These are phyloP conservation scores for Carpatolechia fugitivella DNA, from an alignment of 2,888 invertebrate genomes.

Conservation along the genomic window DNA sequence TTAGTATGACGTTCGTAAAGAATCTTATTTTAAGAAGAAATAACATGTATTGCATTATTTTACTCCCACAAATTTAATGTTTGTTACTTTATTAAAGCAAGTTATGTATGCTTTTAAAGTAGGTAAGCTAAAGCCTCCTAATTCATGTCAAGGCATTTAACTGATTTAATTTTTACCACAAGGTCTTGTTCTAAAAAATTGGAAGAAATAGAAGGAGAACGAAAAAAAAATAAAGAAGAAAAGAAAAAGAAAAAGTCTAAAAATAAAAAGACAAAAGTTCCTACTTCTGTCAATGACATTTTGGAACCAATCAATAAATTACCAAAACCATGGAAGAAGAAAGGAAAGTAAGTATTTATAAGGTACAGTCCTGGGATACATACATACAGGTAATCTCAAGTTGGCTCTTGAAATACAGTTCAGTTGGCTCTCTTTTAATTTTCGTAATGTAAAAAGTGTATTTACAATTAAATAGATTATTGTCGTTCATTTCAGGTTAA, in stretches of 20 bases:
- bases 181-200: conserved; percentile 85
- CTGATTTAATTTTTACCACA: conserved; percentile 6
- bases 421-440: too few relatives aligned
- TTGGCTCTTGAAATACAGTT: too few relatives aligned
- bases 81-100: background rate
- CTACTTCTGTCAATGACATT: conserved; percentile 58
- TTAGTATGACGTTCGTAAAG: too few relatives aligned
- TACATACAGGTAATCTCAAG: too few relatives aligned
- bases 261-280: conserved; percentile 67
- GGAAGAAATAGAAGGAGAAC: conserved; percentile 67
- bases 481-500: conserved; percentile 69
- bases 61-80: background rate
- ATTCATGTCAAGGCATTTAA: background rate
- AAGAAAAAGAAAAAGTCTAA: conserved; percentile 73
- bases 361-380: too few relatives aligned
- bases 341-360: conserved; percentile 62
- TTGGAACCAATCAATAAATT: conserved; percentile 59
- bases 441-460: too few relatives aligned
- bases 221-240: conserved; percentile 58
- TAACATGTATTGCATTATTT: too few relatives aligned
- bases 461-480: too few relatives aligned
- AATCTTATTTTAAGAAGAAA: too few relatives aligned
- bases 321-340: conserved; percentile 66
- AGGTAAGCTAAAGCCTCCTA: background rate
- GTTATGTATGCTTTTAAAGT: background rate